phyloP scores from a whole-genome alignment of 1,140 invertebrate species.

The Lamellibrachia luymesi region DNA sequence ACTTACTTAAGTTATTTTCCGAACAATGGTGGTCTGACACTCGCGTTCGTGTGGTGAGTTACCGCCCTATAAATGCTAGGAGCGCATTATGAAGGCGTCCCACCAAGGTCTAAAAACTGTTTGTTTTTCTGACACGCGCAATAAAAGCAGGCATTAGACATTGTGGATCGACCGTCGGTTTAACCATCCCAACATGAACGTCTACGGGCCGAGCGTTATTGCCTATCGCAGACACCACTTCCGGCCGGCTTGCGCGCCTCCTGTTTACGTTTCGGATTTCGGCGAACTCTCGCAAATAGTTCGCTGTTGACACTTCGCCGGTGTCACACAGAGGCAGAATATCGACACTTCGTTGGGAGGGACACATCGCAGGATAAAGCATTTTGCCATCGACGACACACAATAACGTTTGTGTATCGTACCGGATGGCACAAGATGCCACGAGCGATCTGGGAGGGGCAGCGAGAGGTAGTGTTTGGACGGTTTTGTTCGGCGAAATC shows the following conservation, averaged over 20 bases:
- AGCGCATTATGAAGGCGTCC: background rate
- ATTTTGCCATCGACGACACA: background rate
- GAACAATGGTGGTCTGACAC: background rate
- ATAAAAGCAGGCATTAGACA: background rate
- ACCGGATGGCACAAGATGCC: background rate
- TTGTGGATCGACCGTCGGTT: background rate
- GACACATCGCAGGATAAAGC: background rate
- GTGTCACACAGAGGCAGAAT: background rate
- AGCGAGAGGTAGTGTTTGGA: background rate
- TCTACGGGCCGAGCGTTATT: background rate
- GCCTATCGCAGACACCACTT: background rate
- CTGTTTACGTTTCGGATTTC: background rate
- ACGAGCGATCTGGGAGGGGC: background rate
- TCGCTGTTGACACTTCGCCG: background rate
- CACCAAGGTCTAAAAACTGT: background rate
- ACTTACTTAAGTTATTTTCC: background rate
- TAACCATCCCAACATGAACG: background rate
- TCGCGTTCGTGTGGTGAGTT: background rate
- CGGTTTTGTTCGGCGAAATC: background rate
- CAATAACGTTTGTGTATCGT: background rate
- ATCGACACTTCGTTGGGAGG: background rate
- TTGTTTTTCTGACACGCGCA: background rate
- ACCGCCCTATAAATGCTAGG: background rate
- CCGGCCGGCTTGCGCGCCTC: background rate
- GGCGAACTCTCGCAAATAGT: background rate